phyloP scores from a whole-genome alignment of 2,113 vertebrate genomes.

The Hymenochirus boettgeri region DNA sequence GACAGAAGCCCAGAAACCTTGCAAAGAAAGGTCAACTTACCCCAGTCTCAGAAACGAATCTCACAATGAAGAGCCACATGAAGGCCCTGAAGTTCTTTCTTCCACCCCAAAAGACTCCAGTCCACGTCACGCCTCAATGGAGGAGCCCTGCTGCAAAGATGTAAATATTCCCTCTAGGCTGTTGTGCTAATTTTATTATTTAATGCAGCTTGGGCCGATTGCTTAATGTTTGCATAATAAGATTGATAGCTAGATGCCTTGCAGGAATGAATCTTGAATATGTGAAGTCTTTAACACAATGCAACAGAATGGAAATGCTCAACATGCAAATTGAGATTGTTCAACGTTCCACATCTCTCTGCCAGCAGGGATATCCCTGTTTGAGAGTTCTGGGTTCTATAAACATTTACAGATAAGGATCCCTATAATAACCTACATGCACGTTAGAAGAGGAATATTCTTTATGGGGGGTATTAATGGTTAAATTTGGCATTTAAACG shows the following conservation, averaged over 20 bases:
- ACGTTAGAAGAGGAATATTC: no score
- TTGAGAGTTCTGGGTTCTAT: no score
- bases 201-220: constrained; percentile 69
- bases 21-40: constrained; percentile 64
- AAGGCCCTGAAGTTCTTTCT: constrained; percentile 52
- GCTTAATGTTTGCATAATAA: constrained; percentile 70
- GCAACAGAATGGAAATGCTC: constrained; percentile 44
- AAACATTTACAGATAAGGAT: no score
- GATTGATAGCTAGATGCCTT: constrained; percentile 64
- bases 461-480: no score
- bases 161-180: constrained; percentile 80
- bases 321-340: constrained; percentile 36
- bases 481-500: no score
- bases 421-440: no score
- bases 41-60: constrained; percentile 55
- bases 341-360: no score
- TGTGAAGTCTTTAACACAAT: constrained; percentile 67
- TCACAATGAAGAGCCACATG: constrained; percentile 63
- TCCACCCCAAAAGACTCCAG: constrained; percentile 61
- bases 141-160: constrained; percentile 90
- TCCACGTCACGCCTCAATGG: constrained; percentile 69
- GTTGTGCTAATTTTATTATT: constrained; percentile 73
- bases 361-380: no score
- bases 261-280: constrained; percentile 76
- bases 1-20: constrained; percentile 59